These are phyloP conservation scores for Lagopus muta DNA, from an alignment of 2,113 vertebrate genomes.

Conservation along the genomic window DNA sequence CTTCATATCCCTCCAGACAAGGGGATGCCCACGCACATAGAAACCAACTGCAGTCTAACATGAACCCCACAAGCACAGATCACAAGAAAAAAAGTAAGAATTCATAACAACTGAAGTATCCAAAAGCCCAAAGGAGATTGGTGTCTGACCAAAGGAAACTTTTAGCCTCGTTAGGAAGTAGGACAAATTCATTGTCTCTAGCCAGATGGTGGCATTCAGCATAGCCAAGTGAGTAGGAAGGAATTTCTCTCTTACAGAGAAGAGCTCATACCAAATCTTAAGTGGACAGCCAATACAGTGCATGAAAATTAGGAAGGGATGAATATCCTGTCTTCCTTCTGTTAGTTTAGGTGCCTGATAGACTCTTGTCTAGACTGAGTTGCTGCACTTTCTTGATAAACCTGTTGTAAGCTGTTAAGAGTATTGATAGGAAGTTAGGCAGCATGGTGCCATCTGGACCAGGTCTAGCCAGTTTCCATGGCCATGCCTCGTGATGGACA, in stretches of 20 bases:
- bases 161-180: not conserved
- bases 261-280: not conserved
- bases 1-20: not conserved
- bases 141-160: not conserved
- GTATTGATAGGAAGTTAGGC: constrained; percentile 72
- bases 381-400: constrained; percentile 53
- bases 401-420: constrained; percentile 72
- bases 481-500: not conserved
- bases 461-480: constrained; percentile 52
- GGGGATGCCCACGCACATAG: fast-evolving
- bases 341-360: constrained; percentile 52
- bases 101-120: not conserved
- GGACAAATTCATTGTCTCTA: not conserved
- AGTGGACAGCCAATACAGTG: not conserved
- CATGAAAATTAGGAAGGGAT: constrained; percentile 14
- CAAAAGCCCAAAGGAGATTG: not conserved
- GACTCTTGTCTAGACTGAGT: constrained; percentile 68
- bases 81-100: not conserved
- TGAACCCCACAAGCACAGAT: fast-evolving
- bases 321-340: constrained; percentile 62
- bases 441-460: constrained; percentile 63
- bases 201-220: not conserved
- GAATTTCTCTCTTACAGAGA: not conserved
- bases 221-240: not conserved
- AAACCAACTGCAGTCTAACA: not conserved